These are phyloP conservation scores for Maniola jurtina DNA, from an alignment of 1,140 invertebrate genomes.

Conservation along the genomic window DNA sequence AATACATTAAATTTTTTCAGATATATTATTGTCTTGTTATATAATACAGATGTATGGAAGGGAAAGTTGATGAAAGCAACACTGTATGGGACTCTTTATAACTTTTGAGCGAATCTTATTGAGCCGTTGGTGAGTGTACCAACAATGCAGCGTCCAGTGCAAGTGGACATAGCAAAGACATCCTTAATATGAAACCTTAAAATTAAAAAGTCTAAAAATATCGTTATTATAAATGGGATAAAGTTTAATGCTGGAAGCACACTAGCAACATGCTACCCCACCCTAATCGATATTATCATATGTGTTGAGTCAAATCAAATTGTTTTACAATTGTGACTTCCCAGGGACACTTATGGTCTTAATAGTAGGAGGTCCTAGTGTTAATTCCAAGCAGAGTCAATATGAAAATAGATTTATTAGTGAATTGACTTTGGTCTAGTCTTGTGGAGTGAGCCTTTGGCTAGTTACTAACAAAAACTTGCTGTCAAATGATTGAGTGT, in stretches of 20 bases:
- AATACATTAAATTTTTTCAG: constrained; percentile 77
- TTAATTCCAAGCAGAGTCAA: too few species aligned
- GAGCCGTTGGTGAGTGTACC: constrained; percentile 68
- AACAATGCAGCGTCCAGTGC: constrained; percentile 54
- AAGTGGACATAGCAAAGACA: constrained; percentile 42
- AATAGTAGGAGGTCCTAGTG: too few species aligned
- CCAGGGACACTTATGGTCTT: too few species aligned
- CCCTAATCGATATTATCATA: too few species aligned
- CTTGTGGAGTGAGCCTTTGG: too few species aligned
- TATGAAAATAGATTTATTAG: too few species aligned
- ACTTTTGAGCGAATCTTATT: constrained; percentile 66
- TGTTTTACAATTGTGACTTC: too few species aligned
- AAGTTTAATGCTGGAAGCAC: constrained; percentile 37
- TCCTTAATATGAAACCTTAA: constrained; percentile 54
- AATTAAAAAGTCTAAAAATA: constrained; percentile 58
- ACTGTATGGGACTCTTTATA: constrained; percentile 55
- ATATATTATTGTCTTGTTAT: constrained; percentile 78
- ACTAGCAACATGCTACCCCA: too few species aligned
- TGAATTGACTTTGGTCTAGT: too few species aligned
- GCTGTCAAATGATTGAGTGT: too few species aligned
- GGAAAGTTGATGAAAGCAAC: constrained; percentile 54
- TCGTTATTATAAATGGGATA: constrained; percentile 74
- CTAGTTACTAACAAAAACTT: too few species aligned
- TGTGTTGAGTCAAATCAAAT: too few species aligned
- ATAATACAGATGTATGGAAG: constrained; percentile 74